phyloP scores from a whole-genome alignment of 2,113 vertebrate genomes.

The Chaetura pelagica region DNA sequence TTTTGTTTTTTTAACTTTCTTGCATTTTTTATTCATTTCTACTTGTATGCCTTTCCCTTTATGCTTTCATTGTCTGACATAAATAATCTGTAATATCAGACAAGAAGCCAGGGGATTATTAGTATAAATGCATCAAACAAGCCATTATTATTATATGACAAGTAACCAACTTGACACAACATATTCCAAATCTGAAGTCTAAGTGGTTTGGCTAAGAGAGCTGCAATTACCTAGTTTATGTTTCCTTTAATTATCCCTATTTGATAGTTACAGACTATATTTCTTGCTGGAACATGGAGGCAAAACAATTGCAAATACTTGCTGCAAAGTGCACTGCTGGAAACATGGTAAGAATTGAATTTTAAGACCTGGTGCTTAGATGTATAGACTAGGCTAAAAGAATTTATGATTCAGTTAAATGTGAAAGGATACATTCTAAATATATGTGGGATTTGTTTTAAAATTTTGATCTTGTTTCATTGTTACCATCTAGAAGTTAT shows the following conservation, averaged over 20 bases:
- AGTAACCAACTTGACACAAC: background rate
- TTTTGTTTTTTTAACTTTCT: background rate
- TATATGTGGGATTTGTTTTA: background rate
- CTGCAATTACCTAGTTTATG: constrained; percentile 3
- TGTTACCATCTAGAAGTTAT: background rate
- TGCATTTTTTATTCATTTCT: background rate
- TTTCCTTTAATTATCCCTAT: constrained; percentile 30
- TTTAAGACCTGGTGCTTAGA: constrained; percentile 4
- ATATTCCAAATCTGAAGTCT: background rate
- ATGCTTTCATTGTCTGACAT: background rate
- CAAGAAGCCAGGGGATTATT: background rate
- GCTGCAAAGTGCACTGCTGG: background rate
- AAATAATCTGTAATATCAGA: background rate
- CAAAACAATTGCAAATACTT: background rate
- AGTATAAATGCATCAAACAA: background rate
- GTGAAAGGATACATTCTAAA: background rate
- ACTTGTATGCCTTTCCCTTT: background rate
- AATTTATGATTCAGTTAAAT: background rate
- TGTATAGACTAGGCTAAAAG: background rate
- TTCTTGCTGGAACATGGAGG: background rate
- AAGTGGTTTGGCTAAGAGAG: background rate
- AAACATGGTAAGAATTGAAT: background rate
- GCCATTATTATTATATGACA: background rate
- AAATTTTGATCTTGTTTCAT: background rate
- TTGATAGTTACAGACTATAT: background rate